Evolutionary conservation across 1,140 invertebrate species (phyloP), one percentile per base, ranked within the genome.

Genomic region (Vollenhovia emeryi): DNA sequence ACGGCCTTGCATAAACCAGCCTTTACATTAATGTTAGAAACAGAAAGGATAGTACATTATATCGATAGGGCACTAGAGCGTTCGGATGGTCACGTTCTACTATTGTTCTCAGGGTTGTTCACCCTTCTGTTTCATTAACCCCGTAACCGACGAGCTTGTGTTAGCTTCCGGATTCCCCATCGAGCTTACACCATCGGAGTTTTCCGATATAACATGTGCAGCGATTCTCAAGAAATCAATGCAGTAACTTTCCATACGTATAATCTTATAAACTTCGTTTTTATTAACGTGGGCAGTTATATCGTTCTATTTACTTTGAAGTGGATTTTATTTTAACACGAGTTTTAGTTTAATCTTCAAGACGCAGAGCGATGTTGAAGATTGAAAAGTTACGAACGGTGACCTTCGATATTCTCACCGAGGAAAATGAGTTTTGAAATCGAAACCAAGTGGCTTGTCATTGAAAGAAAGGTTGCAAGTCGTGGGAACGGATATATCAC

Each of bases 71-170:
- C n/a, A 57, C 24, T 24, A 30, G 24, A 57, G 11, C n/a, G 24
- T 18, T 68, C 7, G n/a, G 13, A 68, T 55, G 82, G 75, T 76
- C 76, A 76, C 43, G 84, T 73, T 83, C 57, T 74, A 48, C 87
- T 85, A 59, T 85, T 87, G 71, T 36, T 87, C 59, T 83, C 59
- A 88, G 85, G 87, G 85, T 91, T 89, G 76, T 89, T 89, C 85
- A 95, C 94, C 92, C 94, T 95, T 93, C 94, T 95, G 92, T 92
- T 94, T 94, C 93, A 94, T 94, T 94, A 93, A 90, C 86, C 79
- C 52, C 74, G 64, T 85, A 87, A 43, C 57, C 62, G 79, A 69
- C 74, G 75, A 52, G 71, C 52, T 30, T 57, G 74, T 62, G 52
- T 57, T 60, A 60, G 43, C 66, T 68, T 59, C 52, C 62, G n/a